Base-by-base conservation (phyloP, 2,888 invertebrate genomes). In the Hyposoter dolosus region DNA sequence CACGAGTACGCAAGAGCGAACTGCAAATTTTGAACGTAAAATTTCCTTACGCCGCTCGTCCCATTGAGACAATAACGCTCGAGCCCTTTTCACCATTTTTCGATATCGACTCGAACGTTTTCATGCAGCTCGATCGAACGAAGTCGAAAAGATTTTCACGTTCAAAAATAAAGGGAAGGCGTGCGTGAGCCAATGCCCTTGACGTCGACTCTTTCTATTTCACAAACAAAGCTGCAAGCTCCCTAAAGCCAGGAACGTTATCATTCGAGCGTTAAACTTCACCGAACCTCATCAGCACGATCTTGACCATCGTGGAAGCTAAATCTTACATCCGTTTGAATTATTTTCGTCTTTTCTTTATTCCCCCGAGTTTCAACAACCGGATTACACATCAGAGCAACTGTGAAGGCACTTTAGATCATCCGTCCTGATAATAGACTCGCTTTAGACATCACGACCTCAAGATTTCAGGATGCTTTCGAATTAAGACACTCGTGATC, bases 301-400 rank as follows among this genome's bases (percentile, higher is more conserved):
- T 47, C 71, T 71, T 71, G 71, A 71, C 50, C 71, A n/a, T 32
- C 45, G 50, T 32, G 23, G 32, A 53, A 71, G 50, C 32, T 32
- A 50, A 71, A 17, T 32, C 50, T n/a, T 19, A 32, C 71, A n/a
- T 71, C 47, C 47, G 50, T 32, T 71, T n/a, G 71, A 47, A 9
- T 35, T 32, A 4, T 28, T 60, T 56, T 56, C 35, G 0, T 10
- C 12, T 56, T 12, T 56, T 56, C 3, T 56, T 45, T 9, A 6
- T 19, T 9, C n/a, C 50, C 23, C 15, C 45, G 23, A 71, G 17
- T 50, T 60, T 53, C 32, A 71, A 71, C 47, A 71, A 71, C 71
- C 71, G 71, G 50, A 32, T 50, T 1, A 28, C 32, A 32, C 2
- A 1, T 35, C 32, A 32, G 6, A 45, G 3, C 50, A n/a, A 47